Percentiles rank a stretch among this genome's conserved stretches.
phyloP scores from a whole-genome alignment of 1,140 invertebrate genomes.

The Heliothis subflexa region DNA sequence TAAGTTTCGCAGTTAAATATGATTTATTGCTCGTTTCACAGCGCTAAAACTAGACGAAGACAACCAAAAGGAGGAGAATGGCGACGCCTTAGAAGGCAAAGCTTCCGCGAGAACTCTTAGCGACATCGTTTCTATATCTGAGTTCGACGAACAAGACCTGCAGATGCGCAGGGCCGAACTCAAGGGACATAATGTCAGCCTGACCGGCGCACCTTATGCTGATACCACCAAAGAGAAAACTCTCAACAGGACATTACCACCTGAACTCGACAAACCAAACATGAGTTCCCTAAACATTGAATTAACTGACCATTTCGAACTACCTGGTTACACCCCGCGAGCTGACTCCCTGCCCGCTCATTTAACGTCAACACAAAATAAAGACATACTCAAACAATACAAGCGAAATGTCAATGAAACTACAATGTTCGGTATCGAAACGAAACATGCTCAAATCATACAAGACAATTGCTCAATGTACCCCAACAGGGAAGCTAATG shows the following conservation, averaged over 20 bases:
- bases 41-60: conserved; percentile 87
- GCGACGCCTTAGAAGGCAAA: conserved; percentile 83
- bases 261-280: conserved; percentile 67
- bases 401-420: conserved; percentile 85
- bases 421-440: conserved; percentile 72
- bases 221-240: conserved; percentile 61
- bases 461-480: conserved; percentile 84
- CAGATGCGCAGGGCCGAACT: conserved; percentile 82
- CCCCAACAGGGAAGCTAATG: conserved; percentile 79
- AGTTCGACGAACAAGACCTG: conserved; percentile 88
- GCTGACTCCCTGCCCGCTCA: conserved; percentile 75
- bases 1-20: conserved; percentile 42
- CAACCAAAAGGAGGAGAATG: conserved; percentile 74
- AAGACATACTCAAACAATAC: conserved; percentile 63
- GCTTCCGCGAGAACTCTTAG: conserved; percentile 89
- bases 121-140: conserved; percentile 90
- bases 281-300: conserved; percentile 78
- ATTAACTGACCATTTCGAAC: conserved; percentile 67
- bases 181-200: conserved; percentile 70
- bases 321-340: conserved; percentile 63
- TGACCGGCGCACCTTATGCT: conserved; percentile 55
- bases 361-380: conserved; percentile 78
- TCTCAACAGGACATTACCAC: conserved; percentile 71
- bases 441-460: conserved; percentile 72
- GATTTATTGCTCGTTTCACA: conserved; percentile 57